phyloP scores from a whole-genome alignment of 2,888 invertebrate species.

The Diaprepes abbreviatus region DNA sequence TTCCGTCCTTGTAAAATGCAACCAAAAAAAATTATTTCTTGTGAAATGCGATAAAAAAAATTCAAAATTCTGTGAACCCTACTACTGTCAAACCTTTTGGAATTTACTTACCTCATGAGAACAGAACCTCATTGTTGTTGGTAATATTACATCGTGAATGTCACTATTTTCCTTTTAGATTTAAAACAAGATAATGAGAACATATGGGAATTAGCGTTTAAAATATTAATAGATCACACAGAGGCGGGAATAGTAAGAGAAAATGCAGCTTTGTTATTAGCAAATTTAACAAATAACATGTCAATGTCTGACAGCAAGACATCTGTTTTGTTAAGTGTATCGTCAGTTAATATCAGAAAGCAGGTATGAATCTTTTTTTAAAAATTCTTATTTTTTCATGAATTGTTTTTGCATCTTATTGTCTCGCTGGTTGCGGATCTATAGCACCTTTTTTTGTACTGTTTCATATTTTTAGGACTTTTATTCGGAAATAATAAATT shows the following conservation, averaged over 20 bases:
- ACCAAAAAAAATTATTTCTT: no score
- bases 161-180: conserved; percentile 57
- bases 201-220: conserved; percentile 63
- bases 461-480: conserved; percentile 52
- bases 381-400: no score
- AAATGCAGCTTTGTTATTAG: conserved; percentile 70
- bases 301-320: conserved; percentile 12
- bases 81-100: no score
- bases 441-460: no score
- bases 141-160: no score
- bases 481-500: conserved; percentile 45
- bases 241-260: conserved; percentile 72
- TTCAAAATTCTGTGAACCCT: no score
- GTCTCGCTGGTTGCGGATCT: no score
- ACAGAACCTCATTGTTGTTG: no score
- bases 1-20: no score
- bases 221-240: conserved; percentile 66
- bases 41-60: no score
- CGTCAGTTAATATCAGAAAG: conserved; percentile 9
- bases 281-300: conserved; percentile 65
- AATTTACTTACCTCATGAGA: no score
- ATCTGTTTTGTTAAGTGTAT: conserved; percentile 17
- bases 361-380: conserved; percentile 11
- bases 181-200: conserved; percentile 40
- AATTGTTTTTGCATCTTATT: no score